Evolutionary conservation across 1,140 invertebrate species (phyloP).

Genomic region (Drosophila repletoides): DNA sequence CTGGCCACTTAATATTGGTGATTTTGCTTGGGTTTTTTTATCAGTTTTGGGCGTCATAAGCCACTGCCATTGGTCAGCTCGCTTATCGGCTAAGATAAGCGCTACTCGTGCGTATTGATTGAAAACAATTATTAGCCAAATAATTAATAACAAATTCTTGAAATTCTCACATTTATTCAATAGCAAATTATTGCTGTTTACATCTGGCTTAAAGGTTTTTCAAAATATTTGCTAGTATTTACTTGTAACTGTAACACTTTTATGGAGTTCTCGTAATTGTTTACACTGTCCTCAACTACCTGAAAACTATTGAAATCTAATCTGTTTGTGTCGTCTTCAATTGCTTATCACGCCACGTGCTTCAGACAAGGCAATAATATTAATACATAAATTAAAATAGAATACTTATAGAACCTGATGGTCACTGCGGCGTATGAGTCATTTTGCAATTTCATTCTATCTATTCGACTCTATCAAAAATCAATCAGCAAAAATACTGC

Average conservation of each 20-base stretch:
- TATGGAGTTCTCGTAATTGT: not conserved
- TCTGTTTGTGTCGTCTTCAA: not conserved
- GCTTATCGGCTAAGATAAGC: constrained; percentile 8
- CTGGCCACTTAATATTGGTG: not conserved
- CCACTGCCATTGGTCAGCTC: constrained; percentile 21
- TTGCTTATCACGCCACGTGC: constrained; percentile 19
- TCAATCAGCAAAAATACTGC: not conserved
- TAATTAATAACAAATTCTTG: constrained; percentile 3
- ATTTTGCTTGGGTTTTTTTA: not conserved
- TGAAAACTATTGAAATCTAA: constrained; percentile 6
- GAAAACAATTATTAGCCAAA: constrained; percentile 1
- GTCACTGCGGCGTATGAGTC: constrained; percentile 10
- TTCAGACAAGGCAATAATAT: not conserved
- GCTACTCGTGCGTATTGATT: not conserved
- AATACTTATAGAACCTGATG: not conserved
- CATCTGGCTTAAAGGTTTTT: not conserved
- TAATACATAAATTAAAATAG: not conserved
- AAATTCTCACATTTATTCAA: not conserved
- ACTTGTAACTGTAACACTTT: not conserved
- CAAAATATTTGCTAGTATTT: not conserved
- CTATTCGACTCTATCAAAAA: not conserved
- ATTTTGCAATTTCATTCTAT: not conserved
- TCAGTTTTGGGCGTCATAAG: not conserved
- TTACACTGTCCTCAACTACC: constrained; percentile 5
- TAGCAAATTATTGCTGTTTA: not conserved